Evolutionary conservation across 1,140 invertebrate species (phyloP).

Genomic region (Drosophila ficusphila): DNA sequence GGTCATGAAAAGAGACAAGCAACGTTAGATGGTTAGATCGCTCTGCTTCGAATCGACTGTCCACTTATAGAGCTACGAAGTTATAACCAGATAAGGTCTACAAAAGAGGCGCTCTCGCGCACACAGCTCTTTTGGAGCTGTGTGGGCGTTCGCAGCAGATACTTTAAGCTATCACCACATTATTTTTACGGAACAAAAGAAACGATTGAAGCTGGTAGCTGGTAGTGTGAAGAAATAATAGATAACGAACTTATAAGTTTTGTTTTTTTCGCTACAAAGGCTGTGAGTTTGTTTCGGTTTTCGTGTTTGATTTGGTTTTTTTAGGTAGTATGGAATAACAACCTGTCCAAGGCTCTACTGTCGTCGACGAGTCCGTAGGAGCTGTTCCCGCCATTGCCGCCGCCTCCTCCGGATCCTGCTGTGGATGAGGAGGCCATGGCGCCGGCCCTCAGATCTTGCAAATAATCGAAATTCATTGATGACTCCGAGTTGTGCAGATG

Average conservation of each 20-base stretch:
- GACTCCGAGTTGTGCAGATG: slow-evolving; percentile 69
- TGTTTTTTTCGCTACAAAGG: slow-evolving; percentile 25
- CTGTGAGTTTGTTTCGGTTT: slow-evolving; percentile 18
- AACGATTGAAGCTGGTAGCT: slow-evolving; percentile 50
- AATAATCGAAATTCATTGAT: slow-evolving; percentile 83
- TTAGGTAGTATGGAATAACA: slow-evolving; percentile 66
- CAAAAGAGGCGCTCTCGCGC: slow-evolving; percentile 61
- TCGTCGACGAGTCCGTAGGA: slow-evolving; percentile 74
- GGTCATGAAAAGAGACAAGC: slow-evolving; percentile 68
- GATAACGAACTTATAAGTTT: slow-evolving; percentile 24
- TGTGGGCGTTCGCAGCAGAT: slow-evolving; percentile 57
- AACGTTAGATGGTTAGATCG: slow-evolving; percentile 60
- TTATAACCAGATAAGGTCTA: slow-evolving; percentile 30
- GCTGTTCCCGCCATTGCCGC: slow-evolving; percentile 18
- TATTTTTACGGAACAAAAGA: slow-evolving; percentile 45
- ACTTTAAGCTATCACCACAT: slow-evolving; percentile 64
- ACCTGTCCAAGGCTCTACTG: slow-evolving; percentile 81
- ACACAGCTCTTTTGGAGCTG: slow-evolving; percentile 43
- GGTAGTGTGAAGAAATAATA: slow-evolving; percentile 30
- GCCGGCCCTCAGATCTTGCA: slow-evolving; percentile 67
- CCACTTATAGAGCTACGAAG: slow-evolving; percentile 35
- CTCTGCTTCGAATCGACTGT: slow-evolving; percentile 33
- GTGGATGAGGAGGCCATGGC: slow-evolving; percentile 45
- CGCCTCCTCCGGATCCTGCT: slow-evolving; percentile 7
- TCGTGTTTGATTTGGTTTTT: slow-evolving; percentile 32